A percentile compares a stretch with the other conserved stretches of the same genome.
Evolutionary conservation across 2,888 invertebrate genomes (phyloP).

Genomic region (Micropterix aruncella): DNA sequence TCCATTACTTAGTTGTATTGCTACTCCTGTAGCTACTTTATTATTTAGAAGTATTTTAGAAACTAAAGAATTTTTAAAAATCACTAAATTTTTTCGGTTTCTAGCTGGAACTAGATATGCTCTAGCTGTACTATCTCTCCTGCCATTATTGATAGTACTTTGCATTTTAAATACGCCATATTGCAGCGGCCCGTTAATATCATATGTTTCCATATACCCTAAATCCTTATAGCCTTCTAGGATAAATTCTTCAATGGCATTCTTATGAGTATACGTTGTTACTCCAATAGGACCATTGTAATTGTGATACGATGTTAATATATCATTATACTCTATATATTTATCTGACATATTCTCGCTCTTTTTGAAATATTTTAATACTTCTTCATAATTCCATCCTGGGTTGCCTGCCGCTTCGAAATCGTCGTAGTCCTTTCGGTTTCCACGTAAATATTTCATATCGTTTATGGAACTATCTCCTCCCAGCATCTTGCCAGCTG

Average conservation of each 20-base stretch:
- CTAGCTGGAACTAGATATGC: background rate
- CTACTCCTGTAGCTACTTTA: background rate
- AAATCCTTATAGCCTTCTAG: background rate
- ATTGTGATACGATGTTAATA: background rate
- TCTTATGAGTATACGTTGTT: background rate
- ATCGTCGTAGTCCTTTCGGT: background rate
- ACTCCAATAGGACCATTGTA: background rate
- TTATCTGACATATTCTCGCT: background rate
- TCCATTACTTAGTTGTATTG: background rate
- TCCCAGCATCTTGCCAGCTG: background rate
- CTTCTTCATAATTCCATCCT: background rate
- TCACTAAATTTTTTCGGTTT: background rate
- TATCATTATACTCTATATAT: background rate
- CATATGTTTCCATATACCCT: background rate
- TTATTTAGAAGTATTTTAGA: background rate
- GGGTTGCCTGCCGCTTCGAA: background rate
- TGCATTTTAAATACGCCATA: background rate
- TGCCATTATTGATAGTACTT: background rate
- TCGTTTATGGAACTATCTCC: background rate
- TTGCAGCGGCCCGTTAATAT: background rate
- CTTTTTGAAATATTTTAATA: background rate
- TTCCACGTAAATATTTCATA: background rate
- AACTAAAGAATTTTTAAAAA: background rate
- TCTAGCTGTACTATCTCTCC: background rate
- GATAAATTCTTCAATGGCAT: background rate